Conservation (phyloP, 2,797 vertebrate genomes). For the Morelia viridis region DNA sequence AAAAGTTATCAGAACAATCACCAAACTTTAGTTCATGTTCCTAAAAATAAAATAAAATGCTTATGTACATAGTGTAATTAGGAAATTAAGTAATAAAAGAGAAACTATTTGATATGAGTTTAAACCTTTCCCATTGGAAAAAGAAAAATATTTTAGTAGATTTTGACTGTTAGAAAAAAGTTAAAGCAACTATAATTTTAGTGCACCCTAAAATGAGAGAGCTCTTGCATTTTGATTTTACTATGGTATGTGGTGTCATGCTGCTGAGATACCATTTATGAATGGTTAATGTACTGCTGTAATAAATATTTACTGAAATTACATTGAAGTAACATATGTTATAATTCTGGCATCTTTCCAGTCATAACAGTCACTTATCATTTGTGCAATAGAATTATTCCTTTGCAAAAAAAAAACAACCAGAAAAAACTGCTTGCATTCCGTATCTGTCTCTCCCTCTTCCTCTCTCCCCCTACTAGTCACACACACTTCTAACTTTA, state of each 20-base stretch:
- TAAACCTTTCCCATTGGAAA: slow-evolving; percentile 63
- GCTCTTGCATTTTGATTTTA: slow-evolving; percentile 68
- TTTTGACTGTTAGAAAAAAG: slow-evolving; percentile 61
- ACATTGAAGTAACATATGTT: slow-evolving; percentile 60
- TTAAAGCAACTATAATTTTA: slow-evolving; percentile 59
- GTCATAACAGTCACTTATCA: slow-evolving; percentile 71
- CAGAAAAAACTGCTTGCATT: slow-evolving; percentile 48
- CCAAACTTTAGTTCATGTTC: slow-evolving; percentile 84
- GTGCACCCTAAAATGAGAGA: slow-evolving; percentile 59
- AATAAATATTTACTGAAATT: slow-evolving; percentile 59
- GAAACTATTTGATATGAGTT: slow-evolving; percentile 55
- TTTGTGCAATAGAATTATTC: slow-evolving; percentile 47
- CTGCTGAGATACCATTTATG: slow-evolving; percentile 62
- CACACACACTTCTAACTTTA: slow-evolving; percentile 16
- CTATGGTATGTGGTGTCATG: slow-evolving; percentile 72
- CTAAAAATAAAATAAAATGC: slow-evolving; percentile 75
- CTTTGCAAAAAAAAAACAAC: not conserved
- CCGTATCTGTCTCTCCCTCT: slow-evolving; percentile 50
- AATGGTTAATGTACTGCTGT: slow-evolving; percentile 61
- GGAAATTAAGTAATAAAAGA: slow-evolving; percentile 63
- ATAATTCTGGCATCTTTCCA: slow-evolving; percentile 68
- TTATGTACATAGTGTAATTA: slow-evolving; percentile 61
- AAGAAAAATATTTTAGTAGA: slow-evolving; percentile 50
- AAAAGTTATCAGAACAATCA: slow-evolving; percentile 86
- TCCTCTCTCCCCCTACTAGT: not conserved